These are phyloP conservation scores for Ylistrum balloti DNA, from an alignment of 1,140 invertebrate species.

Conservation along the genomic window DNA sequence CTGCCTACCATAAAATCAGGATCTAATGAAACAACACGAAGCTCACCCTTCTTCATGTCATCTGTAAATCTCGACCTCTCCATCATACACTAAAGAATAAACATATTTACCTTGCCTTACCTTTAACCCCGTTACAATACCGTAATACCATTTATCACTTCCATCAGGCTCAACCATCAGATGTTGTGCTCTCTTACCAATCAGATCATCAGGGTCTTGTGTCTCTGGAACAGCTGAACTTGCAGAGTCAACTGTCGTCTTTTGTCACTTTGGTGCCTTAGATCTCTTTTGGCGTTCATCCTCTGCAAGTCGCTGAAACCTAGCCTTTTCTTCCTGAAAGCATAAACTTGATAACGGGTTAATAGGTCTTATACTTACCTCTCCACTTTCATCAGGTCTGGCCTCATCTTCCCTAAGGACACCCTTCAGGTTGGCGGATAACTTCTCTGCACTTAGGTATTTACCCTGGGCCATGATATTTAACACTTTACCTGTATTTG, in stretches of 20 bases:
- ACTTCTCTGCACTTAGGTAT: neutral
- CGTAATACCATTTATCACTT: neutral
- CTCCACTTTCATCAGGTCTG: no score
- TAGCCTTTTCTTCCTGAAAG: conserved; percentile 32
- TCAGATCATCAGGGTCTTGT: conserved; percentile 21
- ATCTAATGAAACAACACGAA: conserved; percentile 41
- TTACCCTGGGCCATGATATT: neutral
- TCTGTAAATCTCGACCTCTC: conserved; percentile 27
- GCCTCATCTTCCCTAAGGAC: no score
- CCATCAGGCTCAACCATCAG: neutral
- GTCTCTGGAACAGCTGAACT: no score
- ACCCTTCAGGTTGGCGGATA: no score
- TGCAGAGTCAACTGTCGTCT: neutral
- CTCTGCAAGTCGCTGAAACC: no score
- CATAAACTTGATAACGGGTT: neutral
- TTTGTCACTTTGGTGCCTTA: conserved; percentile 41
- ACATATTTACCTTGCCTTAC: conserved; percentile 41
- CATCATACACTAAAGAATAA: conserved; percentile 47
- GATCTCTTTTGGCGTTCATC: no score
- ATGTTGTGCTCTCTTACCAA: conserved; percentile 42
- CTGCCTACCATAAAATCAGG: conserved; percentile 42
- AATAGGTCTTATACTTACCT: no score
- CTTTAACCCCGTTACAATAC: no score
- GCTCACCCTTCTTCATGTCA: neutral
- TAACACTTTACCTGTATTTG: neutral